Evolutionary conservation across 2,797 vertebrate genomes (phyloP), one percentile per base, ranked within the genome.

Genomic region (Zenarchopterus dispar): DNA sequence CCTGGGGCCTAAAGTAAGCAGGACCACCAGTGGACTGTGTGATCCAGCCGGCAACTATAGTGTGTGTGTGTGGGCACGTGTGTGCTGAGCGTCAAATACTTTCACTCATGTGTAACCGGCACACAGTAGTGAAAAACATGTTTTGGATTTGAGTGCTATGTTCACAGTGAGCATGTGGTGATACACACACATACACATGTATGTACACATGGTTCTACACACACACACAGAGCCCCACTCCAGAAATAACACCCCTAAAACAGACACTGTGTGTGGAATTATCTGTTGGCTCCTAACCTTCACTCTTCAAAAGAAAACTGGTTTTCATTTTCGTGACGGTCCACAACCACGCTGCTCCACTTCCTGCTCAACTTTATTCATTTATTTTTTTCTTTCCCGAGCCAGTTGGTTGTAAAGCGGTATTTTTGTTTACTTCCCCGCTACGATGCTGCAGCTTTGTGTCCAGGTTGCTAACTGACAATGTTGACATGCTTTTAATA

Each of bases 111-210:
- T 77, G 51, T 64, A 52, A 28, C 21, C 11, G 24, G 47, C 60
- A 23, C 74, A 78, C 72, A 73, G 77, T 64, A 77, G 81, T 81
- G 73, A 73, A 85, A 88, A 89, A 89, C 80, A 84, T 88, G 84
- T 87, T 91, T 89, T 88, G 67, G 17, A 71, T 74, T 76, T 42
- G 9, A 61, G n/a, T 43, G 61, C 59, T 75, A 44, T 75, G 66
- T 46, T 81, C 66, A 55, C 65, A 31, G 54, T 36, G 60, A 73
- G 51, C 64, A 49, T 61, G 55, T 43, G 66, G 70, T 69, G 49
- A 80, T 67, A 60, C 61, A 23, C 26, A 8, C 42, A 46, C 52
- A 33, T 8, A 46, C 18, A 28, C 33, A 18, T 42, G 10, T 8
- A 41, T 1, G 28, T 60, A 47, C 15, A 10, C 48, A 52, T 36